phyloP scores from a whole-genome alignment of 2,888 invertebrate genomes.

The Acrocera orbiculus region DNA sequence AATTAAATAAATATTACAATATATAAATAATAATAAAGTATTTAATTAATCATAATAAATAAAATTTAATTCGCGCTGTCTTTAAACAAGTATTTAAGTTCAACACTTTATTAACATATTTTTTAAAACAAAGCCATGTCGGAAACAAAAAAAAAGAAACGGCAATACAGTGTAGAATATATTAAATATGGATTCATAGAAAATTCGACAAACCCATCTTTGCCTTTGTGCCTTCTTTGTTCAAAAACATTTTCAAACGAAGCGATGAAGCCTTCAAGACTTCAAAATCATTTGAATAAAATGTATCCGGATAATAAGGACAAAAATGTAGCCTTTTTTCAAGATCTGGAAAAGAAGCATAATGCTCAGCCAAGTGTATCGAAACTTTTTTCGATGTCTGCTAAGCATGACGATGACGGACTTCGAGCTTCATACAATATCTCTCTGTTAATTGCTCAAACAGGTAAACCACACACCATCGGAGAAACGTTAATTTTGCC shows the following conservation, averaged over 20 bases:
- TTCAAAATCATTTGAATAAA: constrained; percentile 7
- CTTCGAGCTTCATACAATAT: constrained; percentile 6
- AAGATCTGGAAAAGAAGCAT: constrained; percentile 2
- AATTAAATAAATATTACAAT: no score
- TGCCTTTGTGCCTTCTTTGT: constrained; percentile 3
- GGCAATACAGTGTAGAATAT: constrained; percentile 4
- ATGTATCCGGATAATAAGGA: constrained; percentile 5
- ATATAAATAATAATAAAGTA: no score
- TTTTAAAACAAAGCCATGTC: neutral
- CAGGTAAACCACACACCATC: constrained; percentile 6
- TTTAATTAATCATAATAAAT: no score
- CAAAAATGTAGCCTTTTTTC: constrained; percentile 5
- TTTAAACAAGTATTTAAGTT: no score
- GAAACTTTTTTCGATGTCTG: constrained; percentile 2
- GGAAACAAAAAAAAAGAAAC: neutral
- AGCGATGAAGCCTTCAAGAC: constrained; percentile 6
- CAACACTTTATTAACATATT: no score
- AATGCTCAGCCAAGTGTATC: constrained; percentile 1
- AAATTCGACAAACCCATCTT: neutral
- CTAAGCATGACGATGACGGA: constrained; percentile 5
- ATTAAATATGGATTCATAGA: constrained; percentile 5
- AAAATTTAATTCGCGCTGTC: no score
- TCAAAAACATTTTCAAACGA: constrained; percentile 7
- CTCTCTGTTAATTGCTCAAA: constrained; percentile 6
- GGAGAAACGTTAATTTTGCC: constrained; percentile 17